Conservation (phyloP, 2,113 vertebrate genomes). For the Rhodinocichla rosea region DNA sequence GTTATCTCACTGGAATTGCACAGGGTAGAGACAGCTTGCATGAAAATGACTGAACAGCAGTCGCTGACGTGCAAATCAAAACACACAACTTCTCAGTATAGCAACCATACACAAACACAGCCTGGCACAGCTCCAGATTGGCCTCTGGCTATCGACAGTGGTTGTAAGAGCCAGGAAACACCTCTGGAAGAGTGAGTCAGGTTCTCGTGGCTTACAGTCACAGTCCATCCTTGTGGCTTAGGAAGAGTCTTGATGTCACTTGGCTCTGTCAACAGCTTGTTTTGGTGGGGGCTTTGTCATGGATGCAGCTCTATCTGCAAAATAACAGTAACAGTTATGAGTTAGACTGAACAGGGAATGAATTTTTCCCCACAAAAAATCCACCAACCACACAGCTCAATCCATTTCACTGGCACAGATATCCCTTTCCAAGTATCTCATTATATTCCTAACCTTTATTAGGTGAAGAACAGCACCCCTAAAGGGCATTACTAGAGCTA, state of each 20-base stretch:
- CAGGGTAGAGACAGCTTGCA: background rate
- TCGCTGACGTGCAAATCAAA: background rate
- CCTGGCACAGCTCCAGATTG: slow-evolving; percentile 47
- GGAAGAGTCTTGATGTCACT: slow-evolving; percentile 69
- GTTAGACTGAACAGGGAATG: background rate
- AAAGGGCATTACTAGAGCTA: background rate
- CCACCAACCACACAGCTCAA: background rate
- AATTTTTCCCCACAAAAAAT: background rate
- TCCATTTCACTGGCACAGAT: background rate
- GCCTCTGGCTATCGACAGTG: slow-evolving; percentile 64
- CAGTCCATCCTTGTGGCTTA: slow-evolving; percentile 69
- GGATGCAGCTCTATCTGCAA: slow-evolving; percentile 61
- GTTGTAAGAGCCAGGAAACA: slow-evolving; percentile 76
- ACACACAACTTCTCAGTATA: background rate
- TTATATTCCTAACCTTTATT: background rate
- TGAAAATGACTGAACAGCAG: background rate
- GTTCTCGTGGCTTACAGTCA: slow-evolving; percentile 72
- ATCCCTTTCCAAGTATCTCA: background rate
- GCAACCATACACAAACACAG: background rate
- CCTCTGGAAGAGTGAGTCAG: slow-evolving; percentile 69
- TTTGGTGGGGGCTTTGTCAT: slow-evolving; percentile 35
- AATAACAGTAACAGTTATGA: background rate
- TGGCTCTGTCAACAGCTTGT: slow-evolving; percentile 21
- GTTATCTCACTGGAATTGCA: background rate
- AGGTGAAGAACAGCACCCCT: background rate